Conservation (phyloP, 2,797 vertebrate genomes). For the Eulemur albifrons region DNA sequence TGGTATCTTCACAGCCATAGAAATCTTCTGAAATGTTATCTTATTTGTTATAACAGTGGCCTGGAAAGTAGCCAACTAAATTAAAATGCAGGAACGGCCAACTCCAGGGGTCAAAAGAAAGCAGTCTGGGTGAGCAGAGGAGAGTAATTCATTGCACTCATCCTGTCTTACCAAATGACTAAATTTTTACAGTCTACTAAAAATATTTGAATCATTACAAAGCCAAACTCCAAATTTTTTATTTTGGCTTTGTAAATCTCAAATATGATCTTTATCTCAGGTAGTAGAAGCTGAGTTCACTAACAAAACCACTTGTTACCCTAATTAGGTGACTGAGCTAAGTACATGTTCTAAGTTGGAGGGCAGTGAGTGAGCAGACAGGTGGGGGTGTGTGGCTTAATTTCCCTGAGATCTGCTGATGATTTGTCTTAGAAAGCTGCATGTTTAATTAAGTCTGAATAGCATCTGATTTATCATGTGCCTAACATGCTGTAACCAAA, state of each 20-base stretch:
- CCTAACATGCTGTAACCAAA: not conserved
- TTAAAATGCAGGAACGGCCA: not conserved
- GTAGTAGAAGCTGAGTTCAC: constrained; percentile 26
- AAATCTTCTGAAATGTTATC: not conserved
- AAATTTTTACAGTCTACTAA: not conserved
- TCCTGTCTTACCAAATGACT: not conserved
- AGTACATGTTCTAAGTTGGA: not conserved
- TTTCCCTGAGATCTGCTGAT: not conserved
- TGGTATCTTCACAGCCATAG: not conserved
- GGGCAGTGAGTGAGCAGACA: not conserved
- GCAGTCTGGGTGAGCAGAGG: not conserved
- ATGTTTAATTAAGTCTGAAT: constrained; percentile 53
- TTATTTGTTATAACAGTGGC: not conserved
- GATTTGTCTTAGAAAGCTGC: constrained; percentile 46
- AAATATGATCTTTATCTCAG: not conserved
- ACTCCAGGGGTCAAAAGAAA: not conserved
- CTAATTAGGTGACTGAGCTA: constrained; percentile 22
- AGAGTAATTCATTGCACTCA: not conserved
- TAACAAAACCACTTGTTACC: constrained; percentile 41
- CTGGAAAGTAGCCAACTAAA: not conserved
- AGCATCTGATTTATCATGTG: constrained; percentile 34
- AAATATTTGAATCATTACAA: not conserved
- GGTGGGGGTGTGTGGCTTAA: not conserved
- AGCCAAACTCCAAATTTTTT: not conserved
- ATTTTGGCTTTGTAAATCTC: constrained; percentile 53